phyloP scores from a whole-genome alignment of 1,140 invertebrate genomes.

The Vollenhovia emeryi region DNA sequence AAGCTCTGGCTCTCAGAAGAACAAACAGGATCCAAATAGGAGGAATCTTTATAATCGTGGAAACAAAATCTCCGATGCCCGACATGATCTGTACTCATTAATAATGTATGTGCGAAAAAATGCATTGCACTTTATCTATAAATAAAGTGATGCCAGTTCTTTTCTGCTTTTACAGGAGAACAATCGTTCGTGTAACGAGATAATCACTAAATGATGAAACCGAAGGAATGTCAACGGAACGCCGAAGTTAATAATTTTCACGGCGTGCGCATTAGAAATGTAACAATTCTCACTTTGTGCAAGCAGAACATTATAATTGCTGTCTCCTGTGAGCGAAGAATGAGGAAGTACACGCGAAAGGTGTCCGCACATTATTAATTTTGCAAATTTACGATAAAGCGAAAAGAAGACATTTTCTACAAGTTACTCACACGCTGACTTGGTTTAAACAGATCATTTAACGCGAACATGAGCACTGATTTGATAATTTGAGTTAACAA shows the following conservation, averaged over 20 bases:
- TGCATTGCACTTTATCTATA: constrained; percentile 26
- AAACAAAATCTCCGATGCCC: constrained; percentile 39
- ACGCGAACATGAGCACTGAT: neutral
- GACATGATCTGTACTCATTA: constrained; percentile 49
- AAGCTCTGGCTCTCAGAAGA: constrained; percentile 16
- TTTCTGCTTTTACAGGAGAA: neutral
- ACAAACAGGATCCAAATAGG: constrained; percentile 59
- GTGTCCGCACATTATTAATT: neutral
- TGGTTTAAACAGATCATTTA: neutral
- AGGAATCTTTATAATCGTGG: constrained; percentile 2
- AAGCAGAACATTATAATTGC: neutral
- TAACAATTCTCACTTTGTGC: constrained; percentile 25
- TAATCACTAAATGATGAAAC: constrained; percentile 8
- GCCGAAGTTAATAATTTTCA: constrained; percentile 13
- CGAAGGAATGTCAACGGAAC: neutral
- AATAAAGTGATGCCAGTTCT: constrained; percentile 9
- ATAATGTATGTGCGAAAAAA: constrained; percentile 63
- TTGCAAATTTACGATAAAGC: neutral
- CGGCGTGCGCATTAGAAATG: constrained; percentile 1
- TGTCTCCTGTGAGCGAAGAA: neutral
- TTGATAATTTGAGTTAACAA: neutral
- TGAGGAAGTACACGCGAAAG: neutral
- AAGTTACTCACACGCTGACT: neutral
- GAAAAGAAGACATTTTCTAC: constrained; percentile 5
- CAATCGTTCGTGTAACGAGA: neutral